Evolutionary conservation across 2,113 vertebrate genomes (phyloP).

Genomic region (Xenopus borealis): DNA sequence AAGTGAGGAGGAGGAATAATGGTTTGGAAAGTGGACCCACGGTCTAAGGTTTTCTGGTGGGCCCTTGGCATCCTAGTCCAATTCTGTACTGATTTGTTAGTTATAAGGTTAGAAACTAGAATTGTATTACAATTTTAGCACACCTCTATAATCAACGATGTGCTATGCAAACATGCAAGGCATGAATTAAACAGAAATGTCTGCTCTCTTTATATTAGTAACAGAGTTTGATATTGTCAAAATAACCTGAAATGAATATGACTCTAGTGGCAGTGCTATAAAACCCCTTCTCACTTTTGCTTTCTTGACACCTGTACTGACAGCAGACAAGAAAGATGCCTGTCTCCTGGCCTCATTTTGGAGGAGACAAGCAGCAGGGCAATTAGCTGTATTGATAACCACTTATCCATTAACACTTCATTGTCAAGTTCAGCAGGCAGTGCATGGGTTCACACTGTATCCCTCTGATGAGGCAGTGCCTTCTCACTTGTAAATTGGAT

Average conservation of each 20-base stretch:
- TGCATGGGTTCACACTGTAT: not conserved
- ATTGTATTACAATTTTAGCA: too few relatives aligned
- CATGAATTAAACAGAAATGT: too few relatives aligned
- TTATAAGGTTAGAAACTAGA: too few relatives aligned
- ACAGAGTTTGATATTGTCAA: too few relatives aligned
- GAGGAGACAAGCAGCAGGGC: constrained; percentile 25
- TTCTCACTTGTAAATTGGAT: constrained; percentile 16
- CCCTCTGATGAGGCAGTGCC: not conserved
- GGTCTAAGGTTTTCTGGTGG: too few relatives aligned
- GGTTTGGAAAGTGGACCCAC: too few relatives aligned
- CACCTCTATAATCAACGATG: too few relatives aligned
- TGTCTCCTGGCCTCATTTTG: constrained; percentile 32
- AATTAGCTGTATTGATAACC: constrained; percentile 20
- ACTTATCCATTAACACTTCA: constrained; percentile 41
- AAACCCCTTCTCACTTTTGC: not conserved
- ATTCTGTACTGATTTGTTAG: too few relatives aligned
- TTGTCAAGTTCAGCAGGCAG: constrained; percentile 41
- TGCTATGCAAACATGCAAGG: too few relatives aligned
- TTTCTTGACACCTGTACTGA: constrained; percentile 25
- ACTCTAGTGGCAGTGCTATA: not conserved
- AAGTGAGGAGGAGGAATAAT: too few relatives aligned
- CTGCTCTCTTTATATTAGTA: too few relatives aligned
- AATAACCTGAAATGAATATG: not conserved
- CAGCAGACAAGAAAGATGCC: constrained; percentile 20
- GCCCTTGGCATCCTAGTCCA: too few relatives aligned